A percentile compares a stretch with the other conserved stretches of the same genome.
Conservation (phyloP, 1,140 invertebrate genomes). For the Uloborus diversus region DNA sequence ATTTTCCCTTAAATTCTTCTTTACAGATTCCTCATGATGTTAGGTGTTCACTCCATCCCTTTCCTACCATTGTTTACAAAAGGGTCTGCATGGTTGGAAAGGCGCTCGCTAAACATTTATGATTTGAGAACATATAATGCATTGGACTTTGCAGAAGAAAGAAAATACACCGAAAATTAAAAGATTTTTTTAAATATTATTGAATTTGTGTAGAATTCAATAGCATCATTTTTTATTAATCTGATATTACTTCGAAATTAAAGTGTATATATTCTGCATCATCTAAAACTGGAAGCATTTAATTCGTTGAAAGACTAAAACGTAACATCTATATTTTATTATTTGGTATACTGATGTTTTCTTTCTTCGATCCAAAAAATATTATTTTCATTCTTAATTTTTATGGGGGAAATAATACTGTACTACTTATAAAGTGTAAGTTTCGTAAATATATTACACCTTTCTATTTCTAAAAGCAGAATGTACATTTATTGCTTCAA, state of each 20-base stretch:
- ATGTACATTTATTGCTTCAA: too few relatives aligned
- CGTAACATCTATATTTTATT: not conserved
- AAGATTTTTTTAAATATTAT: too few relatives aligned
- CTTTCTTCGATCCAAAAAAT: too few relatives aligned
- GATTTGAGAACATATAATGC: conserved; percentile 45
- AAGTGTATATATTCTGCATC: not conserved
- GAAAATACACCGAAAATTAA: not conserved
- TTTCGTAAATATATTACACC: too few relatives aligned
- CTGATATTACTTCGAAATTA: not conserved
- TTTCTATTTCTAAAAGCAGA: too few relatives aligned
- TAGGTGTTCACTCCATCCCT: conserved; percentile 63
- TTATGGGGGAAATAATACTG: too few relatives aligned
- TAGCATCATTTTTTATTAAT: not conserved
- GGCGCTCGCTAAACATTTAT: conserved; percentile 64
- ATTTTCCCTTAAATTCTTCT: conserved; percentile 54
- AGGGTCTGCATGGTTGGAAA: conserved; percentile 64
- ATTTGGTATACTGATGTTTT: too few relatives aligned
- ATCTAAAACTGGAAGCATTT: not conserved
- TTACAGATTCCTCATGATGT: conserved; percentile 58
- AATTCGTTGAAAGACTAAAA: not conserved
- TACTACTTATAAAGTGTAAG: too few relatives aligned
- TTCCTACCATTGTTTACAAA: conserved; percentile 65
- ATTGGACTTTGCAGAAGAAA: conserved; percentile 50
- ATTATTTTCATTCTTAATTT: too few relatives aligned
- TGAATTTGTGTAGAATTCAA: not conserved